These are phyloP conservation scores for Rhynchophorus ferrugineus DNA, from an alignment of 1,140 invertebrate genomes.

Conservation along the genomic window DNA sequence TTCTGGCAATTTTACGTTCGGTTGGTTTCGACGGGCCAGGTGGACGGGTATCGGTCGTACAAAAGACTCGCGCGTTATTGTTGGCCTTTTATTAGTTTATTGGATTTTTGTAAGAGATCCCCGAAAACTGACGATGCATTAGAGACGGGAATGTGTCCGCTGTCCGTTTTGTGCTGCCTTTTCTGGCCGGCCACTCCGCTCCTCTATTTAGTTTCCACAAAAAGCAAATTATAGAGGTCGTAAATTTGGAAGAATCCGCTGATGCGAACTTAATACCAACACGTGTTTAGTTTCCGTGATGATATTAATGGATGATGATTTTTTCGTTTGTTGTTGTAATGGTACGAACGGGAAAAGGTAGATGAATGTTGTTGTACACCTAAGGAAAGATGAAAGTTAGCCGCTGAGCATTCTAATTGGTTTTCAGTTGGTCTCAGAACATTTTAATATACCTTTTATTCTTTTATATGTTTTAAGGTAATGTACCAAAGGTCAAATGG, in stretches of 20 bases:
- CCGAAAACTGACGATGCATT: constrained; percentile 18
- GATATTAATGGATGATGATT: constrained; percentile 12
- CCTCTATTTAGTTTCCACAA: constrained; percentile 31
- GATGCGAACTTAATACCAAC: constrained; percentile 19
- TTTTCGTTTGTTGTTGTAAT: no score
- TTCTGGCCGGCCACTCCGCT: constrained; percentile 24
- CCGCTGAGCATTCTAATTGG: no score
- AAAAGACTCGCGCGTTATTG: constrained; percentile 26
- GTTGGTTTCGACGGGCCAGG: constrained; percentile 23
- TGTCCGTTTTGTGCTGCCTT: constrained; percentile 20
- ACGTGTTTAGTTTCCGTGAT: constrained; percentile 16
- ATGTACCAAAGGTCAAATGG: no score
- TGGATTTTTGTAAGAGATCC: constrained; percentile 27
- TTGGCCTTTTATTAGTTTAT: constrained; percentile 28
- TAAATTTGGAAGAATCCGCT: constrained; percentile 23
- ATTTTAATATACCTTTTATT: no score
- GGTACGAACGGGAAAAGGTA: no score
- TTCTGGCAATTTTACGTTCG: constrained; percentile 29
- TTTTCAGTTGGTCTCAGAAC: no score
- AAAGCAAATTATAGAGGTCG: constrained; percentile 28
- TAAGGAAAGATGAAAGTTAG: no score
- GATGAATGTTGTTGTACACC: no score
- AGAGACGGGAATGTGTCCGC: constrained; percentile 3
- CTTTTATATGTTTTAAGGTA: no score
- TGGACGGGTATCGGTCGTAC: constrained; percentile 13